phyloP scores from a whole-genome alignment of 1,140 invertebrate species.

The Pachyrhynchus sulphureomaculatus region DNA sequence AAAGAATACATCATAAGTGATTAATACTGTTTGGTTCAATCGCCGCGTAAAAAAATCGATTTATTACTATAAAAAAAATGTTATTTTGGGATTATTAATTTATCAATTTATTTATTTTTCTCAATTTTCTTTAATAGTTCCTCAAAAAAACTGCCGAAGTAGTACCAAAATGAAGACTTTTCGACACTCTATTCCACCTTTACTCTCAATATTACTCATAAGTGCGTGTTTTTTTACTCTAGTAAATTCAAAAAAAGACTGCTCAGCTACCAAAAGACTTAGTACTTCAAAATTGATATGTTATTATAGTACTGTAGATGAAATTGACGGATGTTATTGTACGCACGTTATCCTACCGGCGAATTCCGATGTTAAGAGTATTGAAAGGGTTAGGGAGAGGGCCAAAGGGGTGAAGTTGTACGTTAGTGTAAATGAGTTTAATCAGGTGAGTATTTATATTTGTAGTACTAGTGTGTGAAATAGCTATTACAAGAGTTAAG shows the following conservation, averaged over 20 bases:
- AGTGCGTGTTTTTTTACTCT: background rate
- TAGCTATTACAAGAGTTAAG: too few relatives aligned
- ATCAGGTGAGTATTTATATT: slow-evolving; percentile 42
- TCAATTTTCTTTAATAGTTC: too few relatives aligned
- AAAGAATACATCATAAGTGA: background rate
- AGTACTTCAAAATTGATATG: slow-evolving; percentile 44
- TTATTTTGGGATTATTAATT: too few relatives aligned
- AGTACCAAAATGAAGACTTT: background rate
- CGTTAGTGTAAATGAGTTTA: slow-evolving; percentile 45
- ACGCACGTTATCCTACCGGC: slow-evolving; percentile 45
- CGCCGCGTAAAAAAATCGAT: too few relatives aligned
- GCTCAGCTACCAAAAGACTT: background rate
- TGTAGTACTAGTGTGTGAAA: background rate
- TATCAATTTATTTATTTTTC: too few relatives aligned
- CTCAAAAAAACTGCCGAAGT: too few relatives aligned
- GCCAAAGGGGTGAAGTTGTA: slow-evolving; percentile 42
- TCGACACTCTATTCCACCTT: background rate
- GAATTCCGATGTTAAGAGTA: slow-evolving; percentile 36
- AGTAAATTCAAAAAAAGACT: background rate
- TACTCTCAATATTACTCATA: background rate
- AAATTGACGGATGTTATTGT: slow-evolving; percentile 43
- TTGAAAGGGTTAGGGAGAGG: slow-evolving; percentile 35
- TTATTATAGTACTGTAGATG: slow-evolving; percentile 43
- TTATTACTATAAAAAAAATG: too few relatives aligned
- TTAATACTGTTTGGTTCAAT: too few relatives aligned